These are phyloP conservation scores for Diabrotica virgifera DNA, from an alignment of 1,140 invertebrate species.

Conservation along the genomic window DNA sequence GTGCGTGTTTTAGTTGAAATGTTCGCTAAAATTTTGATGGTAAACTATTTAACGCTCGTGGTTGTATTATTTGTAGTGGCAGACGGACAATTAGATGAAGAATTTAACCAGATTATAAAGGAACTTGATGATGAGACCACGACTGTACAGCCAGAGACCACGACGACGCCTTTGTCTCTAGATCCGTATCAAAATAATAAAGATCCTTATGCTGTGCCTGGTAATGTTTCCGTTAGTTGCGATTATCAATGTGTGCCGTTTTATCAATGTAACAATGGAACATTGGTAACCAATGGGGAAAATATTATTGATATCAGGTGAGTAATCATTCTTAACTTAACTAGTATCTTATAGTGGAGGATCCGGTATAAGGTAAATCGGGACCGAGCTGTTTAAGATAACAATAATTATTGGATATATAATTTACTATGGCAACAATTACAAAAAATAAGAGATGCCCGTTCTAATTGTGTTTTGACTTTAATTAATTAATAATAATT, in stretches of 20 bases:
- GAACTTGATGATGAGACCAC: background rate
- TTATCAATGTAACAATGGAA: conserved; percentile 63
- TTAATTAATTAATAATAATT: too few species aligned
- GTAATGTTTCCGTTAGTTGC: background rate
- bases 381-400: too few species aligned
- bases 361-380: too few species aligned
- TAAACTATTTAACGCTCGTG: background rate
- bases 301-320: conserved; percentile 74
- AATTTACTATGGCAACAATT: too few species aligned
- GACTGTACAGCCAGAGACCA: background rate
- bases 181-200: background rate
- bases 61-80: background rate
- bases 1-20: too few species aligned
- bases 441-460: too few species aligned
- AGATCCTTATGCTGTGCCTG: background rate
- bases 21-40: too few species aligned
- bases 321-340: background rate
- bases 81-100: background rate
- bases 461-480: too few species aligned
- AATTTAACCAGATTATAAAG: background rate
- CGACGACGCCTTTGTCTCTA: background rate
- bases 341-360: too few species aligned
- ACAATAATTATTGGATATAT: too few species aligned
- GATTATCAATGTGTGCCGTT: conserved; percentile 59
- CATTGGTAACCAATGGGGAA: conserved; percentile 63